Base-by-base conservation (phyloP, 53 echinoderm and acorn worm species). In the Pentamera pediparva region DNA sequence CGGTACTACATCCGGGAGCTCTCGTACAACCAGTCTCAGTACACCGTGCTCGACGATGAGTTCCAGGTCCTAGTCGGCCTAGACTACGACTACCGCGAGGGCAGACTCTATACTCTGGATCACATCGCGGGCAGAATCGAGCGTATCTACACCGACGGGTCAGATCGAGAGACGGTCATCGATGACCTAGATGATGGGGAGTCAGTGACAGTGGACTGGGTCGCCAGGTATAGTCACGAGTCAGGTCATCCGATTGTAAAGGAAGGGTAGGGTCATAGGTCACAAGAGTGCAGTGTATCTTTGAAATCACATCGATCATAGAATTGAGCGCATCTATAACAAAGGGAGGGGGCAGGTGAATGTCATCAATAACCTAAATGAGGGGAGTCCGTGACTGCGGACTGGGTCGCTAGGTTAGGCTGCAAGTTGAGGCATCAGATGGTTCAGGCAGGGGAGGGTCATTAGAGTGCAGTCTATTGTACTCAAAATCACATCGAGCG, bases 141-240 rank as follows among this genome's bases (percentile, higher is more conserved):
- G 35, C 78, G 86, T 24, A 37, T 72, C 6, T 34, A 75, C 3
- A 79, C 79, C 15, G 57, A 82, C 37, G 56, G 77, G 11, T 69
- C 56, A 22, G 4, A 22, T 25, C 31, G 78, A 47, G 61, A 35
- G 5, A 58, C 86, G 22, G 70, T 83, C 45, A 26, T 30, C 8
- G 55, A 78, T 25, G 51, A 45, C 29, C 55, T 86, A 10, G 7
- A 0, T 9, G 64, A 30, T n/a, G 79, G 70, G 2, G 86, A 90
- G 62, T 82, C 86, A 12, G 35, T 90, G 9, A 83, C 90, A 5
- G 53, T 90, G 6, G 90, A 90, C 60, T 90, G 90, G 90, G 77
- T 90, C 52, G 77, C 76, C 56, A 90, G 75, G 90, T 90, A 79
- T 32, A 47, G 6, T n/a, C n/a, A n/a, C n/a, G n/a, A n/a, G n/a